Conservation (phyloP, 2,888 invertebrate genomes). For the Hypolimnas misippus region DNA sequence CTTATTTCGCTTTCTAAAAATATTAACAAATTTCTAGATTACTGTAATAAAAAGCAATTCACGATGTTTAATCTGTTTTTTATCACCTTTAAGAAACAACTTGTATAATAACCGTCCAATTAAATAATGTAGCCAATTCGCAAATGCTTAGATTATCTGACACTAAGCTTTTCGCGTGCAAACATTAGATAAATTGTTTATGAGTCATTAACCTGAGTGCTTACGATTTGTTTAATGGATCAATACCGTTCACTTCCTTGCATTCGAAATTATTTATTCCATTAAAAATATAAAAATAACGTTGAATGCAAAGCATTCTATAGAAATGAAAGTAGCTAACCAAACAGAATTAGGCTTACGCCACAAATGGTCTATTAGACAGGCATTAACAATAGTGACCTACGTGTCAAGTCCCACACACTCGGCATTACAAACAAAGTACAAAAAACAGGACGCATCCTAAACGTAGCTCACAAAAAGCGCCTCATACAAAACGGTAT, state of each 20-base stretch:
- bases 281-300: not conserved
- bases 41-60: slow-evolving; percentile 34
- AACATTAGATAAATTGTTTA: slow-evolving; percentile 72
- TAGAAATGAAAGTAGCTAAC: slow-evolving; percentile 30
- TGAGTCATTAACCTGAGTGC: slow-evolving; percentile 60
- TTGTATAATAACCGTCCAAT: slow-evolving; percentile 60
- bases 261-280: slow-evolving; percentile 2
- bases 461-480: slow-evolving; percentile 77
- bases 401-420: slow-evolving; percentile 83
- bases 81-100: slow-evolving; percentile 57
- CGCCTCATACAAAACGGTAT: slow-evolving; percentile 74
- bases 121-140: slow-evolving; percentile 60
- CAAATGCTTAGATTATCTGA: slow-evolving; percentile 66
- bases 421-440: slow-evolving; percentile 79
- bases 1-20: slow-evolving; percentile 40
- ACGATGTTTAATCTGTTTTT: slow-evolving; percentile 47
- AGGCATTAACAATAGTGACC: slow-evolving; percentile 77
- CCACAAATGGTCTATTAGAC: slow-evolving; percentile 54
- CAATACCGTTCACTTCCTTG: slow-evolving; percentile 57
- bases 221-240: slow-evolving; percentile 70
- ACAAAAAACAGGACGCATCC: slow-evolving; percentile 79
- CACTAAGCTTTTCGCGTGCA: slow-evolving; percentile 70
- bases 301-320: not conserved
- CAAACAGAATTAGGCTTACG: slow-evolving; percentile 52
- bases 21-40: slow-evolving; percentile 28